Evolutionary conservation across 2,888 invertebrate species (phyloP).

Genomic region (Parnassius smintheus): DNA sequence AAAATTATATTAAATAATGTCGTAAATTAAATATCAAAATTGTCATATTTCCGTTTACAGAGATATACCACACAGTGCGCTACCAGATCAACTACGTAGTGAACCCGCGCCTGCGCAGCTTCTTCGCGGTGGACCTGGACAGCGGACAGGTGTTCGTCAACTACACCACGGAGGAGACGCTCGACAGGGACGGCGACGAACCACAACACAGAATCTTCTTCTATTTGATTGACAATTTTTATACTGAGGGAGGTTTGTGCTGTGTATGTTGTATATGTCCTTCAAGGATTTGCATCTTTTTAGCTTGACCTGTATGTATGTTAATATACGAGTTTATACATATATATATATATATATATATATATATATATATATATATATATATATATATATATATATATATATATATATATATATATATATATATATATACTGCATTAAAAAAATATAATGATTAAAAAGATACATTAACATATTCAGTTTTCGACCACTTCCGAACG

Average conservation of each 20-base stretch:
- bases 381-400: no score
- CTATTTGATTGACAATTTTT: conserved; percentile 77
- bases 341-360: no score
- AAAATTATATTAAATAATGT: background rate
- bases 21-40: background rate
- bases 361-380: no score
- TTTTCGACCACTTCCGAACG: no score
- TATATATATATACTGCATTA: no score
- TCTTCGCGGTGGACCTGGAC: conserved; percentile 74
- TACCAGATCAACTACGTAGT: conserved; percentile 77
- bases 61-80: conserved; percentile 74
- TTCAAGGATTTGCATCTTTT: no score
- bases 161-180: conserved; percentile 59
- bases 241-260: conserved; percentile 60
- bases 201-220: conserved; percentile 70
- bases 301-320: no score
- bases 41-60: conserved; percentile 38
- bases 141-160: conserved; percentile 71
- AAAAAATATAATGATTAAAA: no score
- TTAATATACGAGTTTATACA: no score
- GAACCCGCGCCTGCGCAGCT: conserved; percentile 61
- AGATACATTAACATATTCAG: no score
- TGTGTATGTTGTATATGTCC: background rate
- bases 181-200: conserved; percentile 77
- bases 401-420: no score